Conservation (phyloP, 92 coral and sea anemone genomes). For the Bergia sp. region DNA sequence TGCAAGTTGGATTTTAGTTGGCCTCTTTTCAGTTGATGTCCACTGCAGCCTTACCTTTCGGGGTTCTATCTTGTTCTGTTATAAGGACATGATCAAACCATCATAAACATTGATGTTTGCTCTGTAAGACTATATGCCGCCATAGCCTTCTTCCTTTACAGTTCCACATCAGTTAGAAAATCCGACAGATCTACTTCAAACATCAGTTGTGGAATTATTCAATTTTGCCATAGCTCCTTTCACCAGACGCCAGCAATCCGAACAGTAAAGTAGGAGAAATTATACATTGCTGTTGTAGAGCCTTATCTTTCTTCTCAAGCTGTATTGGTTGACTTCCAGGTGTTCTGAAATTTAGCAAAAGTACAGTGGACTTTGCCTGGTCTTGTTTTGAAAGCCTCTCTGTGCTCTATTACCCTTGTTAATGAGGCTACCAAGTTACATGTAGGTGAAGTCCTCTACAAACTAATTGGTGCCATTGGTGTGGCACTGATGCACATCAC, state of each 20-base stretch:
- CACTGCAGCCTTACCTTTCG: too few species aligned
- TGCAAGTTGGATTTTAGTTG: too few species aligned
- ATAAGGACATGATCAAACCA: too few species aligned
- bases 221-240: conserved; percentile 7
- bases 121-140: neutral
- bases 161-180: conserved; percentile 20
- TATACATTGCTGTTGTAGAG: conserved; percentile 44
- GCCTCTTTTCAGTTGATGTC: too few species aligned
- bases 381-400: conserved; percentile 29
- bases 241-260: neutral
- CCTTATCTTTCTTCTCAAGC: conserved; percentile 30
- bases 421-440: too few species aligned
- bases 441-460: too few species aligned
- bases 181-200: neutral
- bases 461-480: neutral
- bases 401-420: neutral
- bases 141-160: neutral
- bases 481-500: conserved; percentile 18
- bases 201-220: conserved; percentile 23
- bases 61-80: too few species aligned
- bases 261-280: neutral
- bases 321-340: conserved; percentile 42
- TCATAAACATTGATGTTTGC: too few species aligned
- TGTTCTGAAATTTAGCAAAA: conserved; percentile 19
- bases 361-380: neutral